phyloP scores from a whole-genome alignment of 64 coral and sea anemone genomes.

The Actinia tenebrosa region DNA sequence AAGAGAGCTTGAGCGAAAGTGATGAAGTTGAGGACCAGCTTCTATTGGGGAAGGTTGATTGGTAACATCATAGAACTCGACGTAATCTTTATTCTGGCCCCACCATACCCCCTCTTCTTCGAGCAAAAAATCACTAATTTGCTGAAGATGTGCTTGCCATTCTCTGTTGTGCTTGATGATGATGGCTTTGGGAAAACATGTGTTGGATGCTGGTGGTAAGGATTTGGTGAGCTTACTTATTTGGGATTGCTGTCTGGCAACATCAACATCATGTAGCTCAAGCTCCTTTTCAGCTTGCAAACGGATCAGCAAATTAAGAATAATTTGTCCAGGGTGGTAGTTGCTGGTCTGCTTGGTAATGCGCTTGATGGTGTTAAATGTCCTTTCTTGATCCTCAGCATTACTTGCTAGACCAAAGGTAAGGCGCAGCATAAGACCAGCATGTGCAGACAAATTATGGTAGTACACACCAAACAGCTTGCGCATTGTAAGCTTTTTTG shows the following conservation, averaged over 20 bases:
- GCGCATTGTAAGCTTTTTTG: no score
- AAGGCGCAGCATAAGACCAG: no score
- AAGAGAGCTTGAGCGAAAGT: slow-evolving; percentile 1
- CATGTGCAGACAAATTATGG: no score
- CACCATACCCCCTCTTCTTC: slow-evolving; percentile 40
- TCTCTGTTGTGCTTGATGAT: slow-evolving; percentile 9
- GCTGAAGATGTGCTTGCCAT: slow-evolving; percentile 32
- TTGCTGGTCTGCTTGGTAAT: slow-evolving; percentile 45
- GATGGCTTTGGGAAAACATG: neutral
- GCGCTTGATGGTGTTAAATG: slow-evolving; percentile 47
- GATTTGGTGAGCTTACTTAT: neutral
- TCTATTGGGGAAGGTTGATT: neutral
- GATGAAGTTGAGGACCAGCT: neutral
- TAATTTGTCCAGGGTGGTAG: slow-evolving; percentile 37
- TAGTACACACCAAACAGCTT: no score
- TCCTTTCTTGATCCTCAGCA: slow-evolving; percentile 51
- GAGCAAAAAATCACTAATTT: slow-evolving; percentile 33
- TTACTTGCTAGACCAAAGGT: no score
- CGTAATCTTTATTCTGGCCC: neutral
- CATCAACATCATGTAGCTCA: neutral
- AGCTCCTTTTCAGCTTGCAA: slow-evolving; percentile 24
- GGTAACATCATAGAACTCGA: slow-evolving; percentile 31
- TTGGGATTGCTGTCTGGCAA: neutral
- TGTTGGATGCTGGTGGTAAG: neutral
- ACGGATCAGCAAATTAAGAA: slow-evolving; percentile 41